phyloP scores from a whole-genome alignment of 2,797 vertebrate species.

The Nannoperca obscura region DNA sequence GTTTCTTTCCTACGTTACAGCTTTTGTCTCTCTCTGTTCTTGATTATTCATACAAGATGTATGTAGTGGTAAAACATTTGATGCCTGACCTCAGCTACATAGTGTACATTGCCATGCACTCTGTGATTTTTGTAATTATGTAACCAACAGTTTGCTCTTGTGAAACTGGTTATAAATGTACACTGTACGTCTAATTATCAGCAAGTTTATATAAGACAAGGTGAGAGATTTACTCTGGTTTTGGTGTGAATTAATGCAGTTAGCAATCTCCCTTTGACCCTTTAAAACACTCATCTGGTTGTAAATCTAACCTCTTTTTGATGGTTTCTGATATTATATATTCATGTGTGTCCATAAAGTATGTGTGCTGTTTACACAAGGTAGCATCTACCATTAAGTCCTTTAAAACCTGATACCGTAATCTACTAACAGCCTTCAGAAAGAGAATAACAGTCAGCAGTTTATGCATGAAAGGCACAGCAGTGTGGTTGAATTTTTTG shows the following conservation, averaged over 20 bases:
- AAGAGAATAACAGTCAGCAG: constrained; percentile 26
- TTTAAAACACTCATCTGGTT: constrained; percentile 11
- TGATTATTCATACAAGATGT: background rate
- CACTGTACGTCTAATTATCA: constrained; percentile 34
- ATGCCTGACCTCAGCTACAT: background rate
- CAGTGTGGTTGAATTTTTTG: constrained; percentile 60
- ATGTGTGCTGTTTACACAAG: background rate
- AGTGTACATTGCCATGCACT: background rate
- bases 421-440: constrained; percentile 40
- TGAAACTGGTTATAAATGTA: constrained; percentile 6
- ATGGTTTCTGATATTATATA: constrained; percentile 6
- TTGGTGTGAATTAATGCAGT: constrained; percentile 55
- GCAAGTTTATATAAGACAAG: constrained; percentile 48
- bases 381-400: background rate
- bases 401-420: background rate
- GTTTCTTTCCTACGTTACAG: constrained; percentile 65
- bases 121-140: constrained; percentile 19
- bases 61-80: background rate
- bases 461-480: constrained; percentile 64
- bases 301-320: background rate
- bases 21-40: constrained; percentile 59
- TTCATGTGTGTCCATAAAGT: background rate
- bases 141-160: constrained; percentile 22
- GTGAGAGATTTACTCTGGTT: constrained; percentile 63
- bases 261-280: constrained; percentile 19